These are phyloP conservation scores for Eptatretus atami DNA, from an alignment of 2,797 vertebrate genomes.

Conservation along the genomic window DNA sequence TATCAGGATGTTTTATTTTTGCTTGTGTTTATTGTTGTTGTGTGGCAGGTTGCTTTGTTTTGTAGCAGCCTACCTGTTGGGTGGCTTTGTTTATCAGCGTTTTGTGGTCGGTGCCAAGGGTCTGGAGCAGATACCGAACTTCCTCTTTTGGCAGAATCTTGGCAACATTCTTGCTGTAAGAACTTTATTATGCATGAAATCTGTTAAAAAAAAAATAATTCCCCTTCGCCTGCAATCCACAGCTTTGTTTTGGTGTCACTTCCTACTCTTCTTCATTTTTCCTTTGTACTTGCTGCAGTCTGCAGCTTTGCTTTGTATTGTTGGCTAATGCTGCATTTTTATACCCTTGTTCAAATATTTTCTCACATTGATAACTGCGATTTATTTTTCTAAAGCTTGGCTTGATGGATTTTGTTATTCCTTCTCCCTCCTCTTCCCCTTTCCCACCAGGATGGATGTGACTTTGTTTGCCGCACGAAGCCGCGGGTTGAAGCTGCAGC, in stretches of 20 bases:
- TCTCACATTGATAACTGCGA: too few species aligned
- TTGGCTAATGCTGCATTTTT: too few species aligned
- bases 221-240: not conserved
- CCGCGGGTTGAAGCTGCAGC: slow-evolving; percentile 26
- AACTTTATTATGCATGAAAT: slow-evolving; percentile 9
- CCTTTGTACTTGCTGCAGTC: too few species aligned
- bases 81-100: slow-evolving; percentile 72
- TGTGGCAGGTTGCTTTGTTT: not conserved
- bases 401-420: too few species aligned
- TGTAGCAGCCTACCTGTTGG: slow-evolving; percentile 24
- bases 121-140: slow-evolving; percentile 73
- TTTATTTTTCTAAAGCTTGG: too few species aligned
- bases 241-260: not conserved
- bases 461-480: slow-evolving; percentile 62
- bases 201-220: too few species aligned
- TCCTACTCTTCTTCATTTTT: too few species aligned
- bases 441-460: slow-evolving; percentile 48
- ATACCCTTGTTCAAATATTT: too few species aligned
- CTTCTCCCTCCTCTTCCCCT: too few species aligned
- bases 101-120: slow-evolving; percentile 83
- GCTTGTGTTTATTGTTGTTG: too few species aligned
- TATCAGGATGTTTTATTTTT: too few species aligned
- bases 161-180: slow-evolving; percentile 71
- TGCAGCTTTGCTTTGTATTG: too few species aligned
- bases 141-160: slow-evolving; percentile 61